Percentiles rank a stretch among this genome's conserved stretches.
Evolutionary conservation across 1,140 invertebrate species (phyloP).

Genomic region (Antheraea mylitta): DNA sequence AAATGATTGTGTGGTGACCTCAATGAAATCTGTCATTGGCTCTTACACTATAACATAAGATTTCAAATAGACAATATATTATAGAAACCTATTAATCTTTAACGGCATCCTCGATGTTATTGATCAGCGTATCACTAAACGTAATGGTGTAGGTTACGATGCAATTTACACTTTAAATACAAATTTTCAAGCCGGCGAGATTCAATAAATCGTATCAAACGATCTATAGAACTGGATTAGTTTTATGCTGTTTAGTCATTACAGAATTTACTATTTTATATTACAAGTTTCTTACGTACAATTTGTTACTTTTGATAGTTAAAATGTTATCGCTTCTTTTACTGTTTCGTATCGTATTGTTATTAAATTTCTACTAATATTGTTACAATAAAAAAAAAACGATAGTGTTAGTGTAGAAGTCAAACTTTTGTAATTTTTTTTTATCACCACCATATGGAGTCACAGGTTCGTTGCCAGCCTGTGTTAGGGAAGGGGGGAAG

Average conservation of each 20-base stretch:
- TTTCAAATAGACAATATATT: background rate
- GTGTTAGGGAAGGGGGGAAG: too few species aligned
- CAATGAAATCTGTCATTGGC: conserved; percentile 6
- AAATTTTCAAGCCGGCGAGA: background rate
- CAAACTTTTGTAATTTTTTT: too few species aligned
- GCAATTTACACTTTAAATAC: background rate
- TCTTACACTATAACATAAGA: background rate
- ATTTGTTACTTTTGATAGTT: too few species aligned
- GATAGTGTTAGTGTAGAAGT: too few species aligned
- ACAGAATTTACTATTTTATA: background rate
- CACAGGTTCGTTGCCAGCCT: too few species aligned
- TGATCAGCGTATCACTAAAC: background rate
- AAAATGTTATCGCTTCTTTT: too few species aligned
- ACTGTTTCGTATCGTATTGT: too few species aligned
- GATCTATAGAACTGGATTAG: background rate
- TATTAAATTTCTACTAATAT: too few species aligned
- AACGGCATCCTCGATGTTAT: background rate
- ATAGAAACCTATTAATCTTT: background rate
- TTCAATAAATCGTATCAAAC: background rate
- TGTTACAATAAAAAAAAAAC: too few species aligned
- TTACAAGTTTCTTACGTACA: too few species aligned
- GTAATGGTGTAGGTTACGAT: background rate
- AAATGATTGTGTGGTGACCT: background rate
- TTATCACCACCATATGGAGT: too few species aligned
- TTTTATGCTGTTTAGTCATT: background rate